phyloP scores from a whole-genome alignment of 2,888 invertebrate genomes.

The Diarsia dahlii region DNA sequence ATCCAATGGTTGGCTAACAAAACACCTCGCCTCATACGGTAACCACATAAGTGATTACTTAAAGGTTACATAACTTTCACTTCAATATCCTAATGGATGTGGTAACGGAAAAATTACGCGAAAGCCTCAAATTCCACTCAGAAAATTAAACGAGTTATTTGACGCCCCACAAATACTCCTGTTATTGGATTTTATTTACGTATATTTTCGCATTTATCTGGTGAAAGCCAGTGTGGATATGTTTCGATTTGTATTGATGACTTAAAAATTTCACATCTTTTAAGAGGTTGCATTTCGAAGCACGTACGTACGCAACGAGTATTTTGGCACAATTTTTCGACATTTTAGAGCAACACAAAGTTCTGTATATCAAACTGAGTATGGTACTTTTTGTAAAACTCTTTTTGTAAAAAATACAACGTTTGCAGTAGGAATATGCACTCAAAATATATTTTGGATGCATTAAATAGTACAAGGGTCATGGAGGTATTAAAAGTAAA shows the following conservation, averaged over 20 bases:
- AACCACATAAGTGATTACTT: slow-evolving; percentile 50
- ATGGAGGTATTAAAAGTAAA: too few relatives aligned
- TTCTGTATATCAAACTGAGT: neutral
- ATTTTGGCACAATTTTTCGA: neutral
- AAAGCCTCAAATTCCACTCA: slow-evolving; percentile 34
- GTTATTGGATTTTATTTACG: slow-evolving; percentile 3
- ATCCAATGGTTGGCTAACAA: slow-evolving; percentile 1
- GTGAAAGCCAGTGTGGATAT: too few relatives aligned
- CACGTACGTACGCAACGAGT: neutral
- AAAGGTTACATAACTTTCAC: slow-evolving; percentile 38
- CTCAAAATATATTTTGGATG: too few relatives aligned
- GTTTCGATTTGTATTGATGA: neutral
- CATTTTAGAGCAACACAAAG: neutral
- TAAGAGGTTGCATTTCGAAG: neutral
- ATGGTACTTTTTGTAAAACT: too few relatives aligned
- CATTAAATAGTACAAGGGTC: too few relatives aligned
- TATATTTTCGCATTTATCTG: neutral
- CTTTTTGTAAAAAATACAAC: too few relatives aligned
- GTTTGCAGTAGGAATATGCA: too few relatives aligned
- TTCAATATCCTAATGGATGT: slow-evolving; percentile 55
- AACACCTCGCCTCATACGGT: slow-evolving; percentile 4
- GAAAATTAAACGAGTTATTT: slow-evolving; percentile 49
- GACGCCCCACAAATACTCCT: slow-evolving; percentile 9
- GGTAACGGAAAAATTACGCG: slow-evolving; percentile 40
- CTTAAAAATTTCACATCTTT: neutral